phyloP scores from a whole-genome alignment of 2,113 vertebrate genomes.

The Brachyistius frenatus region DNA sequence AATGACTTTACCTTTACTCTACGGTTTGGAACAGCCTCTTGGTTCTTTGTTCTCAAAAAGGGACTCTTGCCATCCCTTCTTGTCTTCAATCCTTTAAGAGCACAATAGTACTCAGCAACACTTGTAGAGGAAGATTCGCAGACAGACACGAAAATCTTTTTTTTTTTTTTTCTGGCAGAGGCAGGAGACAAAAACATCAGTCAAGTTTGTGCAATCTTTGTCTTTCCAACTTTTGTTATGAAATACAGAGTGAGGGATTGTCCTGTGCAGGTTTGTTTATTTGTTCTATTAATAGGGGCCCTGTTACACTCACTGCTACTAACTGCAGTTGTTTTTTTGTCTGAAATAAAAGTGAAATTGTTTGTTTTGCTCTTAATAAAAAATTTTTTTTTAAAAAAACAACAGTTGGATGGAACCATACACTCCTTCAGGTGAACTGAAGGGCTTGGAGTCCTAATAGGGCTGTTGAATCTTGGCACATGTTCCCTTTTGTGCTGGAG shows the following conservation, averaged over 20 bases:
- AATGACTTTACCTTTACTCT: conserved; percentile 22
- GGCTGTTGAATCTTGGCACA: conserved; percentile 48
- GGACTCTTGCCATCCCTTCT: conserved; percentile 63
- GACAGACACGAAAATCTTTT: conserved; percentile 10
- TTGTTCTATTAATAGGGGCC: conserved; percentile 4
- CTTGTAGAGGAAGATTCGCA: conserved; percentile 37
- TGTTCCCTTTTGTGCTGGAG: conserved; percentile 20
- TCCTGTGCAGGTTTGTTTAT: conserved; percentile 21
- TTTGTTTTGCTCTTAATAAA: too few species aligned
- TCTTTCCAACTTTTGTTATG: conserved; percentile 19
- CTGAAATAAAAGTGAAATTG: background rate
- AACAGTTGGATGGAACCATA: conserved; percentile 42
- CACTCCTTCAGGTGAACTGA: conserved; percentile 57
- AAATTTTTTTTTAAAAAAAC: too few species aligned
- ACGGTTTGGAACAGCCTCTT: conserved; percentile 25
- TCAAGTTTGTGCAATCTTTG: conserved; percentile 31
- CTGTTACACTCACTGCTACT: background rate
- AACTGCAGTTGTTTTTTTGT: conserved; percentile 5
- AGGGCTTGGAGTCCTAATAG: conserved; percentile 27
- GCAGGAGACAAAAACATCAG: conserved; percentile 33
- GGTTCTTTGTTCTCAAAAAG: conserved; percentile 76
- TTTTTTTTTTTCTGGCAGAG: conserved; percentile 7
- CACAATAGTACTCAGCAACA: conserved; percentile 27
- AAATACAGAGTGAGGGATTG: conserved; percentile 6
- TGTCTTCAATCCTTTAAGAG: conserved; percentile 26